phyloP scores from a whole-genome alignment of 2,888 invertebrate genomes.

The Phortica magna region DNA sequence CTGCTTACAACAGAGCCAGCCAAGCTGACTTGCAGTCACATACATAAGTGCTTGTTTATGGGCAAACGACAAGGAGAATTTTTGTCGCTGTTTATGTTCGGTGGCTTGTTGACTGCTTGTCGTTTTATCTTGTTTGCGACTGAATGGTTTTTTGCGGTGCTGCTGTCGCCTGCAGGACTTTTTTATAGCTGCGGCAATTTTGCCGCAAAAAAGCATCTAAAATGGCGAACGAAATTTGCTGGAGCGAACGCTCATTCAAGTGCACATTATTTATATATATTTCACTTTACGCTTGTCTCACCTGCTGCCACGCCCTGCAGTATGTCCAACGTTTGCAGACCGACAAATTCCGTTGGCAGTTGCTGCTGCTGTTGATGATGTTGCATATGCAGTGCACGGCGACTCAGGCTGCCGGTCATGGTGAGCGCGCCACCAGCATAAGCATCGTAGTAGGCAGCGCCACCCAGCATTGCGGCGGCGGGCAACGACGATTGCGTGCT shows the following conservation, averaged over 20 bases:
- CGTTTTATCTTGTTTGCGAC: neutral
- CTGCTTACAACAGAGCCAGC: neutral
- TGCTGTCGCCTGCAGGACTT: neutral
- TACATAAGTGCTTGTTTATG: neutral
- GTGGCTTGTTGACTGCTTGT: neutral
- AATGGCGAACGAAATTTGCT: neutral
- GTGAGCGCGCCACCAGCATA: constrained; percentile 60
- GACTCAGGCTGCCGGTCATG: constrained; percentile 66
- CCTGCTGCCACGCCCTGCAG: constrained; percentile 77
- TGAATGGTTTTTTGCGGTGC: neutral
- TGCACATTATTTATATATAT: constrained; percentile 27
- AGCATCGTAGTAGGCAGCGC: constrained; percentile 65
- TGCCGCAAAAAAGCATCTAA: neutral
- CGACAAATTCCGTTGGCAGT: constrained; percentile 70
- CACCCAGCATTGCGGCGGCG: constrained; percentile 55
- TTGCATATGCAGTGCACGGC: constrained; percentile 57
- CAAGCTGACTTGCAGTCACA: neutral
- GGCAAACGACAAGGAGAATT: neutral
- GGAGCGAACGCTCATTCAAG: constrained; percentile 12
- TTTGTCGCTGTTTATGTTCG: neutral
- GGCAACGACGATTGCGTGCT: constrained; percentile 48
- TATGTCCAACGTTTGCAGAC: constrained; percentile 77
- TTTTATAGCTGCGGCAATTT: neutral
- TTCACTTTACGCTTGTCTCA: constrained; percentile 51
- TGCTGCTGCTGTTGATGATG: constrained; percentile 55